Base-by-base conservation (phyloP, 2,797 vertebrate genomes). In the Rhinichthys osculus region DNA sequence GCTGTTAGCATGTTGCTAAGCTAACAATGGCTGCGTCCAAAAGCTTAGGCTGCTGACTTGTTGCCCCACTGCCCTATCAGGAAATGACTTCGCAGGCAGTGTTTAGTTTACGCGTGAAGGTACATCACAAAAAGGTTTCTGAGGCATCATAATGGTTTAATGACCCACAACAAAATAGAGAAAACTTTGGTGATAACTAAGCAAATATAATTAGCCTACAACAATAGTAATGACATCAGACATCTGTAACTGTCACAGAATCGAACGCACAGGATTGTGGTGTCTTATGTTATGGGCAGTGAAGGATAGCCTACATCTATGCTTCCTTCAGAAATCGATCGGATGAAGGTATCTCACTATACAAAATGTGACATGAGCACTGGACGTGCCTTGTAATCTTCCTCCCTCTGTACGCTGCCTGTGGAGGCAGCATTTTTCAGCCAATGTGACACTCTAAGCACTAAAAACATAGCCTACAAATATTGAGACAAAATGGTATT, bases 1-100 rank as follows among this genome's bases (percentile, higher is more conserved):
- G 38, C 2, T 42, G 57, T 38, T 74, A 83, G 71, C 70, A 64
- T 74, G 30, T 74, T 73, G 81, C 70, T 83, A 83, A 17, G 42
- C 30, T 83, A 83, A 74, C 7, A 27, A 44, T 35, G 72, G 5
- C 62, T 67, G 30, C 0, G 1, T 14, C 59, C 11, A 27, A 27
- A 27, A 62, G 59, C n/a, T 27, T 14, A 13, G 59, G n/a, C n/a
- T 27, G 11, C 27, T 3, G n/a, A 64, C 59, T 64, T 27, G 23
- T 59, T 59, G 57, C 57, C 1, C 9, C 13, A 1, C 23, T 59
- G 9, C 9, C 57, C 23, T 59, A n/a, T 59, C 54, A n/a, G 54
- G 9, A 23, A 4, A n/a, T n/a, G 1, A 64, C n/a, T 64, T 64
- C 2, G 3, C 21, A 23, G 7, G 21, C 52, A 52, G 19, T 57